Evolutionary conservation across 2,113 vertebrate genomes (phyloP), one percentile per base, ranked within the genome.

Genomic region (Strigops habroptila): DNA sequence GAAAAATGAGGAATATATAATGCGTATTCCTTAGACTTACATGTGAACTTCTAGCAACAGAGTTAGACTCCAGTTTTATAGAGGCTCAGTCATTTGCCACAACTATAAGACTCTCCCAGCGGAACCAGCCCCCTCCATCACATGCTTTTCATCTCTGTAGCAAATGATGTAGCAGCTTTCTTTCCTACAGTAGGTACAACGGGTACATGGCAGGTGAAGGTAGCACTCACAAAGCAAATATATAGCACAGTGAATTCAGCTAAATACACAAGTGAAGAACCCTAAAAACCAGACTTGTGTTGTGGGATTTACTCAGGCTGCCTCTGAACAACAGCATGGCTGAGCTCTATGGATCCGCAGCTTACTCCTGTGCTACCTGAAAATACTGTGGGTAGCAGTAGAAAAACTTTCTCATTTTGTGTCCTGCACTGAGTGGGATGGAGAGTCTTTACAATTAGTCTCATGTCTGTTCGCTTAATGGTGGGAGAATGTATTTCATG

Each of bases 1-100:
- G 82, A 90, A 79, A 84, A 87, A 87, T 37, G 25, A 87, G 43
- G 35, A 76, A n/a, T 82, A 49, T 79, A n/a, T 70, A 75, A 87
- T 68, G 44, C 31, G 62, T 59, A 73, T 85, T 91, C 46, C 24
- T 89, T 62, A 85, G 49, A 82, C 63, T 90, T 60, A 37, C 6
- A 7, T 17, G 25, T 65, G 62, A 90, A 77, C 75, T 91, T 84
- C 39, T 59, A 35, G 76, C 21, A 30, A 78, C 17, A 63, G 79
- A 90, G 69, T 75, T 77, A 67, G 59, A 86, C 91, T 44, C 33
- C 41, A 44, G 21, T 86, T 92, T 82, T 79, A 37, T 48, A 88
- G 23, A 88, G 30, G 17, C 49, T 87, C n/a, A 63, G 28, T 82
- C 85, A 64, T 73, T 90, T 82, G 39, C 57, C 6, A 1, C 62